These are phyloP conservation scores for Chionis minor DNA, from an alignment of 2,113 vertebrate genomes.

Conservation along the genomic window DNA sequence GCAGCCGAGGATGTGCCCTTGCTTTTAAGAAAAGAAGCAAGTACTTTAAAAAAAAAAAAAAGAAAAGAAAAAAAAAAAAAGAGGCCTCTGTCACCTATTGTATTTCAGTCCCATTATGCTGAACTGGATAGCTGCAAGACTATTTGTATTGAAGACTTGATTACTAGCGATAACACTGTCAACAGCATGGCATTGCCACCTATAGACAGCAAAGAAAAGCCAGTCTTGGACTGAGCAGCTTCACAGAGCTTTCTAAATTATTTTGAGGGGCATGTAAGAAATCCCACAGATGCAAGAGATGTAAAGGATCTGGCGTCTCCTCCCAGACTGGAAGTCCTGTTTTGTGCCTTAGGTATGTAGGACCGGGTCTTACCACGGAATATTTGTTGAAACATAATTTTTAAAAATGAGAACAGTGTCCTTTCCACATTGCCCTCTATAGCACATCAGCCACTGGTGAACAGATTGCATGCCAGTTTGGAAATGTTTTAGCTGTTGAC, in stretches of 20 bases:
- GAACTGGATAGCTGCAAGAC: neutral
- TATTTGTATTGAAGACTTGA: neutral
- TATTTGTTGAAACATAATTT: neutral
- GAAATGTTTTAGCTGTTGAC: constrained; percentile 16
- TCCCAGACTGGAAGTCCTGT: neutral
- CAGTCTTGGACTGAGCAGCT: neutral
- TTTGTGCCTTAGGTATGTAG: neutral
- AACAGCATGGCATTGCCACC: constrained; percentile 35
- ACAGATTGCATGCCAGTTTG: constrained; percentile 44
- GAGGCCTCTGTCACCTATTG: neutral
- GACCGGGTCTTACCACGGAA: neutral
- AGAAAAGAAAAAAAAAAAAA: neutral
- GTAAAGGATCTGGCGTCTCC: neutral
- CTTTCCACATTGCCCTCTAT: neutral
- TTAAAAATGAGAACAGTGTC: neutral
- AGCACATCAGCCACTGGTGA: constrained; percentile 15
- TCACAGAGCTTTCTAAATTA: neutral
- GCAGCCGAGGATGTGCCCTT: constrained; percentile 1
- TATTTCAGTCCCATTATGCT: constrained; percentile 8
- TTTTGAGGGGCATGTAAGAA: neutral
- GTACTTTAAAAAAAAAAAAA: neutral
- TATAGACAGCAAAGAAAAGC: constrained; percentile 3
- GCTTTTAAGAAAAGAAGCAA: neutral
- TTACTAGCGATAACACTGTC: neutral
- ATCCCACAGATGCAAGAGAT: neutral